These are phyloP conservation scores for Branchinecta lindahli DNA, from an alignment of 1,140 invertebrate genomes.

Conservation along the genomic window DNA sequence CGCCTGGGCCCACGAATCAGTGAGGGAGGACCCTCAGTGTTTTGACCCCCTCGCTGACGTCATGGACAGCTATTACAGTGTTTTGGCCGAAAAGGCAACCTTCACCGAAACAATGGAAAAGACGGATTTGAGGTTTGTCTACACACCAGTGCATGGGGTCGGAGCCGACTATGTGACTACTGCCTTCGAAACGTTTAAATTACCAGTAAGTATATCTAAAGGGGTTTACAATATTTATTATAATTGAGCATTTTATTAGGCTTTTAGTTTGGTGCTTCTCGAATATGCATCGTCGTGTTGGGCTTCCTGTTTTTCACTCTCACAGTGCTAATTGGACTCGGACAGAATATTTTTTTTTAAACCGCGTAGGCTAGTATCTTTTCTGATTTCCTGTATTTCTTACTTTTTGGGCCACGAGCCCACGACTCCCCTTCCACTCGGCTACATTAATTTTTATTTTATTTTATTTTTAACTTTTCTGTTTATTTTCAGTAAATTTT, in stretches of 20 bases:
- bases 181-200: conserved; percentile 56
- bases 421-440: neutral
- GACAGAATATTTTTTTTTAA: too few species aligned
- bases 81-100: conserved; percentile 36
- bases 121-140: conserved; percentile 49
- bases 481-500: neutral
- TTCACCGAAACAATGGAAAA: conserved; percentile 12
- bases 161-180: conserved; percentile 61
- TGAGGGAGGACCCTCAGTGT: conserved; percentile 28
- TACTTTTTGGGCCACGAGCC: too few species aligned
- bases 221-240: too few species aligned
- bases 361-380: too few species aligned
- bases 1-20: conserved; percentile 45
- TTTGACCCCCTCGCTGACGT: conserved; percentile 40
- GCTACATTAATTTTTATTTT: neutral
- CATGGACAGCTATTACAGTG: conserved; percentile 46
- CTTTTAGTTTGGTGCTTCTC: too few species aligned
- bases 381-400: too few species aligned
- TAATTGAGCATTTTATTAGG: too few species aligned
- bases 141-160: conserved; percentile 97
- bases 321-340: too few species aligned
- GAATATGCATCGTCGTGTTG: too few species aligned
- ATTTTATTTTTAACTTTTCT: neutral
- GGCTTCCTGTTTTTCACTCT: too few species aligned
- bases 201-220: conserved; percentile 29